phyloP scores from a whole-genome alignment of 2,797 vertebrate genomes.

The Novumbra hubbsi region DNA sequence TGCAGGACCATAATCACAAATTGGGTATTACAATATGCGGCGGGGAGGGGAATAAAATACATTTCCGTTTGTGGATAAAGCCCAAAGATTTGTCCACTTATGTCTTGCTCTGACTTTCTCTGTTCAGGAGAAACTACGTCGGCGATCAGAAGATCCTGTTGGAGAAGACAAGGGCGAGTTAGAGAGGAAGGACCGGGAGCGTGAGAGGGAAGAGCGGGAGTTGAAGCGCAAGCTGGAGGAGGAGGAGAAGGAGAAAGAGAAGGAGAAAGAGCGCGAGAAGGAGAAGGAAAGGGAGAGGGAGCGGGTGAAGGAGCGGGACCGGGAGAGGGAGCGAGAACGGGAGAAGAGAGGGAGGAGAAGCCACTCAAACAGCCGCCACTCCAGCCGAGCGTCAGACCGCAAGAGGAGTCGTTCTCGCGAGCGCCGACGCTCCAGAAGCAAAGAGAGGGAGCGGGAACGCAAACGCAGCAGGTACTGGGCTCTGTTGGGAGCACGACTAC shows the following conservation, averaged over 20 bases:
- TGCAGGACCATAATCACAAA: too few relatives aligned
- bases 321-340: slow-evolving; percentile 81
- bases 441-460: slow-evolving; percentile 85
- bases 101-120: not conserved
- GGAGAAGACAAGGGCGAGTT: slow-evolving; percentile 80
- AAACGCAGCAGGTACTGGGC: slow-evolving; percentile 87
- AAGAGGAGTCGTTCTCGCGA: slow-evolving; percentile 90
- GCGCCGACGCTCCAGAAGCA: slow-evolving; percentile 91
- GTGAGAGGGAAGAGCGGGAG: slow-evolving; percentile 80
- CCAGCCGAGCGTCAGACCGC: slow-evolving; percentile 89
- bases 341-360: slow-evolving; percentile 87
- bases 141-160: slow-evolving; percentile 85
- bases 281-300: slow-evolving; percentile 83
- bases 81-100: not conserved
- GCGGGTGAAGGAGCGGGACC: slow-evolving; percentile 78
- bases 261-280: slow-evolving; percentile 82
- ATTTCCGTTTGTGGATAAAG: not conserved
- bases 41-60: too few relatives aligned
- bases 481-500: too few relatives aligned
- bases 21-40: too few relatives aligned
- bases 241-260: slow-evolving; percentile 83
- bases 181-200: slow-evolving; percentile 74
- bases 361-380: slow-evolving; percentile 91
- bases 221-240: slow-evolving; percentile 80
- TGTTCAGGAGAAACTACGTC: slow-evolving; percentile 76